Evolutionary conservation across 2,888 invertebrate genomes (phyloP), one percentile per base, ranked within the genome.

Genomic region (Trichogramma evanescens): DNA sequence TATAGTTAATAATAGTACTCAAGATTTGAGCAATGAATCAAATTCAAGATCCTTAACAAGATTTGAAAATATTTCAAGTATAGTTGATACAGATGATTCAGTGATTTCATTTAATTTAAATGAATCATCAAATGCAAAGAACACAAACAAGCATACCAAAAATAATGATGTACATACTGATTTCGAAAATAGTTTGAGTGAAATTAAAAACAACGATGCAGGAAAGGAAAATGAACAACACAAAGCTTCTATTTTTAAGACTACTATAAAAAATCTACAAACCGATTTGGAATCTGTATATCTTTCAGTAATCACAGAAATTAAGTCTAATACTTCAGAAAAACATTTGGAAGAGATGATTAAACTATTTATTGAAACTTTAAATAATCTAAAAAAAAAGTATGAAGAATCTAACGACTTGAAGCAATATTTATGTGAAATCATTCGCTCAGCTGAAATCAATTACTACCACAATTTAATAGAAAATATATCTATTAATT

Each of bases 401-500:
- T 73, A 74, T 45, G 67, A 68, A 53, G 65, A 62, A 8, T 62
- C 68, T n/a, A 62, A 59, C 0, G 69, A 72, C 44, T 62, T 73
- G 26, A 68, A 69, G 13, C 64, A 66, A 56, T 72, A 70, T 58
- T 60, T 73, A 3, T 69, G 69, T 10, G 71, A 77, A 64, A 64
- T 74, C 5, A 66, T 74, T 53, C 69, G 70, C n/a, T 69, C 72
- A 1, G 71, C 72, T 38, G 72, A 74, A 64, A 59, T 72, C 50
- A 66, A 73, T 63, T 73, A 72, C 66, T 72, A 69, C 67, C 74
- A 74, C 71, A 70, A 66, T 54, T 66, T 76, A 5, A 52, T 77
- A 57, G 73, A 73, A 56, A 74, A 69, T 59, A 50, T 69, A 6
- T 64, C 71, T 3, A 50, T 58, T 7, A 68, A 72, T 39, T 46